Conservation (phyloP, 2,113 vertebrate genomes). For the Poicephalus meyeri region DNA sequence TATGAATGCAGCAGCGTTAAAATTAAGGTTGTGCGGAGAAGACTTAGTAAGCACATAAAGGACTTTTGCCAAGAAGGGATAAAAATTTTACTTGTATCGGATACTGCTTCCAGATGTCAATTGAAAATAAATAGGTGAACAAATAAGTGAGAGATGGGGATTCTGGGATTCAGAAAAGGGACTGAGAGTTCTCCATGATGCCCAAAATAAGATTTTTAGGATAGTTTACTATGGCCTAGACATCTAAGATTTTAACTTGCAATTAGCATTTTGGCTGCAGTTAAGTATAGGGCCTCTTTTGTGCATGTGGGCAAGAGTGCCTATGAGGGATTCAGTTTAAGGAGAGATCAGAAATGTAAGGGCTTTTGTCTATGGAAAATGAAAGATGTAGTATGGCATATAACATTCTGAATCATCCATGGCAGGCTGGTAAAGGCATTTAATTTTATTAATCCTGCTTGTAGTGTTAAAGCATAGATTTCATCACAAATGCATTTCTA, state of each 20-base stretch:
- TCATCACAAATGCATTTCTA: background rate
- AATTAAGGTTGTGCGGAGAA: background rate
- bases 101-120: background rate
- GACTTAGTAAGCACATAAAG: background rate
- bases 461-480: background rate
- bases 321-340: background rate
- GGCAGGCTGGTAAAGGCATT: background rate
- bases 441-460: background rate
- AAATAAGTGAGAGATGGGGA: background rate
- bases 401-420: background rate
- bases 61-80: background rate
- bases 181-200: background rate
- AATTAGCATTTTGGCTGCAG: background rate
- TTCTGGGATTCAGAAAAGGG: background rate
- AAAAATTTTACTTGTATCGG: background rate
- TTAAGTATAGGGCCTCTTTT: background rate
- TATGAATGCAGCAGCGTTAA: background rate
- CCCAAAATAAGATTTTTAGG: background rate
- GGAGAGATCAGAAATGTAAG: background rate
- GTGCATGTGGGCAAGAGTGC: background rate
- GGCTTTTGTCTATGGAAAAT: background rate
- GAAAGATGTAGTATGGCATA: background rate
- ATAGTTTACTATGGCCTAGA: background rate
- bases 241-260: background rate
- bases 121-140: background rate